Base-by-base conservation (phyloP, 2,888 invertebrate species). In the Rotaria sp. region DNA sequence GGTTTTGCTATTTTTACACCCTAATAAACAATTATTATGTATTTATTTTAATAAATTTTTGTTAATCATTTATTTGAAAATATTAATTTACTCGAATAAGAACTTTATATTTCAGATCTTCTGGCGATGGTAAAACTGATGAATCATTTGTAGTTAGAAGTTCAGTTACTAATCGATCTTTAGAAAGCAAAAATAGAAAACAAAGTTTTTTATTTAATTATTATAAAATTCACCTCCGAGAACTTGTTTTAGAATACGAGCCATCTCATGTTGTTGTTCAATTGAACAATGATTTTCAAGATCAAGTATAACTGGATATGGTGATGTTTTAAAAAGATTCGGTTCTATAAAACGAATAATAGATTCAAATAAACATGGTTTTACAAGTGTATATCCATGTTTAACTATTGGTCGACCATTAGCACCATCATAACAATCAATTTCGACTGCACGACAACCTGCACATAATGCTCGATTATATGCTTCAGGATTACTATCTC, bases 111-210 rank as follows among this genome's bases (percentile, higher is more conserved):
- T 94, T 93, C 45, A 97, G 91, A 87, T 94, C 94, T 88, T 94
- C 93, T 0, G 96, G 97, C 0, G 96, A 96, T 0, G 97, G 97
- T 86, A 97, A 92, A 87, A 92, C 91, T 0, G 92, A 93, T 90
- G 96, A 96, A 89, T 94, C 94, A 89, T 94, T 94, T 88, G 96
- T 95, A 24, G 30, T 30, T 35, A 67, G 0, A 21, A n/a, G 45
- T 80, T 26, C 80, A 0, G 93, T 93, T 1, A 80, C 5, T n/a
- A 67, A 67, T n/a, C 18, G 15, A 30, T 67, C 67, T 67, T 50
- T 15, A 15, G 2, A 15, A 50, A 50, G 15, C n/a, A n/a, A n/a
- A n/a, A n/a, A n/a, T n/a, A n/a, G n/a, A n/a, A n/a, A n/a, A 15
- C 13, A 15, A 50, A 13, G 10, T 50, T 15, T 15, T 50, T 13